Conservation (phyloP, 2,888 invertebrate genomes). For the Dilophus febrilis region DNA sequence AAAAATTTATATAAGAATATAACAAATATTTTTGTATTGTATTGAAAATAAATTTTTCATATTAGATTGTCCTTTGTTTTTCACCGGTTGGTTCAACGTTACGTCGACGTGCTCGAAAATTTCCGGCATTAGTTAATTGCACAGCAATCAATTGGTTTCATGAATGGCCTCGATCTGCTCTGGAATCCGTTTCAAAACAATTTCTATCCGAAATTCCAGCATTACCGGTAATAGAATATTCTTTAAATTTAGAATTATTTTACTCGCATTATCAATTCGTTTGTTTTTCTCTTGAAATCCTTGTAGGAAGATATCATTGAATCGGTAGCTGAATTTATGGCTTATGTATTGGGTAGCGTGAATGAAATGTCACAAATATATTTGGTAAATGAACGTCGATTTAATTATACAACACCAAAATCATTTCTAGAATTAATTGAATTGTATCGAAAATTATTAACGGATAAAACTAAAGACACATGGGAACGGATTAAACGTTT, state of each 20-base stretch:
- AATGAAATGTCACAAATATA: conserved; percentile 72
- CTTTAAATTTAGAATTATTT: neutral
- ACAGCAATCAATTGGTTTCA: conserved; percentile 95
- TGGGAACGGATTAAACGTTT: conserved; percentile 62
- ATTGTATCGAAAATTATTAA: conserved; percentile 58
- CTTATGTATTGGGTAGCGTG: conserved; percentile 76
- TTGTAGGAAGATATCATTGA: conserved; percentile 39
- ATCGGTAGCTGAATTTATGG: conserved; percentile 78
- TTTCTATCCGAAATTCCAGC: conserved; percentile 65
- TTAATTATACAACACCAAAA: conserved; percentile 95
- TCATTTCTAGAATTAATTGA: conserved; percentile 92
- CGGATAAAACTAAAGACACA: conserved; percentile 49
- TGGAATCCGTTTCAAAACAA: conserved; percentile 73
- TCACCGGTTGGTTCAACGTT: conserved; percentile 88
- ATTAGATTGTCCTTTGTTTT: conserved; percentile 70
- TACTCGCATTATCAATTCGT: neutral
- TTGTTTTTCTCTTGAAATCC: neutral
- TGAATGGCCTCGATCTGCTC: conserved; percentile 86
- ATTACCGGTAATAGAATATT: conserved; percentile 41
- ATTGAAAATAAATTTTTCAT: neutral
- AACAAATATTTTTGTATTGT: neutral
- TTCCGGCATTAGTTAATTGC: conserved; percentile 85
- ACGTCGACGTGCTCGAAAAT: conserved; percentile 72
- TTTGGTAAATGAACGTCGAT: conserved; percentile 70
- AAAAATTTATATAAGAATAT: no score